Base-by-base conservation (phyloP, 2,113 vertebrate genomes). In the Herpetotheres cachinnans region DNA sequence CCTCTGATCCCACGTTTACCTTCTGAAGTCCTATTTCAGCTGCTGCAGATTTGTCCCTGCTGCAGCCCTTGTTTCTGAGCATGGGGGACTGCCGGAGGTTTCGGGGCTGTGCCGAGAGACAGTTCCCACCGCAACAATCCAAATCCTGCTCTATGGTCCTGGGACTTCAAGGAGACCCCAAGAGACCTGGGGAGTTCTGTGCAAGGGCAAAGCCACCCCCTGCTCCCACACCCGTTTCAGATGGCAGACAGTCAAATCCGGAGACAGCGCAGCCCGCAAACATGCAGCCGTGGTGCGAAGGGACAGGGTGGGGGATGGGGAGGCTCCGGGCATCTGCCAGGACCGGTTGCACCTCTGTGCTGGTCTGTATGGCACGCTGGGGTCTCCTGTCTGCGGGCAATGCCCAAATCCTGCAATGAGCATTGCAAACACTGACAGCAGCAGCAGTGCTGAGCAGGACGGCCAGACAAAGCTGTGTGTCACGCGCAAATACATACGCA, bases 51-150 rank as follows among this genome's bases (percentile, higher is more conserved):
- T 0, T 29, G 49, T 29, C 32, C 0, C 59, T 9, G 83, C 83
- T 25, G 54, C 54, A 27, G 59, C 70, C 54, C 59, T 36, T 8
- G 49, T 1, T n/a, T 27, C 71, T 7, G 40, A 15, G 52, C 52
- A 8, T 5, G 3, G 52, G 76, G 21, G 13, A 11, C 54, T 6
- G 47, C 7, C 1, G 1, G n/a, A 9, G 62, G 15, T 6, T 49
- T 3, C 0, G 7, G 63, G 36, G 54, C 16, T 2, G 0, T 1
- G 20, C 0, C 16, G 5, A 19, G 63, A 47, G n/a, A 16, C 29
- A 8, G n/a, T 5, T 14, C 32, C 73, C 15, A 0, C 10, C 8
- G 47, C 47, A 20, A 16, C 32, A 26, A 18, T 19, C 46, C 67
- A 2, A n/a, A 18, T 3, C 66, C 30, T 19, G 3, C 16, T 1